Conservation (phyloP, 2,113 vertebrate species). For the Platichthys flesus region DNA sequence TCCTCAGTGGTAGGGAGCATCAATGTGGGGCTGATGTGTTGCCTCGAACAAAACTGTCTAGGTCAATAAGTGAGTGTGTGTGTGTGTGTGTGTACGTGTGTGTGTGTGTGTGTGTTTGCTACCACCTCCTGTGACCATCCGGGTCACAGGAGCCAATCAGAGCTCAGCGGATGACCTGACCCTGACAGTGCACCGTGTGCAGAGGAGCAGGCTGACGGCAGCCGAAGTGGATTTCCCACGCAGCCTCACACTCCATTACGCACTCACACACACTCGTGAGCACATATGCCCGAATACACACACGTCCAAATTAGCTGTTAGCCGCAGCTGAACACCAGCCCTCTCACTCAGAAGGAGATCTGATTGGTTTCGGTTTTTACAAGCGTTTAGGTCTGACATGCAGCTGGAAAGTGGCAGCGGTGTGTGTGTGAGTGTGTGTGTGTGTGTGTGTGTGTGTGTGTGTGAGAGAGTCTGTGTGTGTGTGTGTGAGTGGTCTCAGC, state of each 20-base stretch:
- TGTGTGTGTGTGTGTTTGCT: slow-evolving; percentile 6
- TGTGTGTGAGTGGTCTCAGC: slow-evolving; percentile 46
- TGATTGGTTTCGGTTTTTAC: slow-evolving; percentile 64
- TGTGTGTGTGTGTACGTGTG: neutral
- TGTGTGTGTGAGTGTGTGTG: neutral
- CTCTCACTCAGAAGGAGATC: slow-evolving; percentile 54
- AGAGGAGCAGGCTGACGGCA: slow-evolving; percentile 28
- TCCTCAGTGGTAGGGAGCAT: neutral
- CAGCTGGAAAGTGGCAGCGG: slow-evolving; percentile 35
- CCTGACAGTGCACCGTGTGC: slow-evolving; percentile 30
- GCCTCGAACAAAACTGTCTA: neutral
- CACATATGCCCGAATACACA: slow-evolving; percentile 25
- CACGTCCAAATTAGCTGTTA: slow-evolving; percentile 47
- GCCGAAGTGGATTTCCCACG: neutral
- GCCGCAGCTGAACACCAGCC: slow-evolving; percentile 56
- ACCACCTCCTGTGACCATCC: slow-evolving; percentile 7
- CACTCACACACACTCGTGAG: neutral
- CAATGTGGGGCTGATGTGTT: neutral
- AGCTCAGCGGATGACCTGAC: slow-evolving; percentile 36
- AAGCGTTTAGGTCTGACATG: slow-evolving; percentile 57
- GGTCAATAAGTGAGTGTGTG: neutral
- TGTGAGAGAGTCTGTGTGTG: neutral
- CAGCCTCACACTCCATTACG: neutral
- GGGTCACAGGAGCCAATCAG: slow-evolving; percentile 49
- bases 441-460: slow-evolving; percentile 1